These are phyloP conservation scores for Nibea albiflora DNA, from an alignment of 2,113 vertebrate species.

Conservation along the genomic window DNA sequence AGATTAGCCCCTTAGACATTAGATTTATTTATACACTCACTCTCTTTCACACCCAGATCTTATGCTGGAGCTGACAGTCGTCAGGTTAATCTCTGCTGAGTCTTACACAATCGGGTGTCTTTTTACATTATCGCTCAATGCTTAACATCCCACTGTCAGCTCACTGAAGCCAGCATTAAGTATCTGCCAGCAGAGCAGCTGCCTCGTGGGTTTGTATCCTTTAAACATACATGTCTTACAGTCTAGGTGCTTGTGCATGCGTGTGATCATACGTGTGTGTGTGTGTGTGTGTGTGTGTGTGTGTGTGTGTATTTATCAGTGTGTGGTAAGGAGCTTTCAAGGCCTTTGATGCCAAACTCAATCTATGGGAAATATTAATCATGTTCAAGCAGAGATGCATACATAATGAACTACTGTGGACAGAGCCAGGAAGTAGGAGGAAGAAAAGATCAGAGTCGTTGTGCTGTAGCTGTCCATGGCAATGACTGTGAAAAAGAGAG, in stretches of 20 bases:
- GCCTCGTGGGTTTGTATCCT: constrained; percentile 20
- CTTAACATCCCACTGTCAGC: constrained; percentile 72
- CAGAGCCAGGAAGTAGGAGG: constrained; percentile 22
- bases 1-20: constrained; percentile 73
- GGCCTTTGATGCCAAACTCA: constrained; percentile 65
- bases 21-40: constrained; percentile 74
- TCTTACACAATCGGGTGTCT: constrained; percentile 78
- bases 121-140: constrained; percentile 70
- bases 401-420: constrained; percentile 63
- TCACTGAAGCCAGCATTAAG: constrained; percentile 51
- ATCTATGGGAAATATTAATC: constrained; percentile 75
- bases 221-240: constrained; percentile 37
- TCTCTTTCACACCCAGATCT: constrained; percentile 69
- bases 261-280: background rate
- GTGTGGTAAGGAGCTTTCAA: constrained; percentile 47
- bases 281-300: background rate
- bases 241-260: background rate
- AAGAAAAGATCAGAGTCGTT: constrained; percentile 39
- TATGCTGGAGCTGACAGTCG: constrained; percentile 71
- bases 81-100: constrained; percentile 83
- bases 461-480: constrained; percentile 43
- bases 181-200: constrained; percentile 26
- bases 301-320: constrained; percentile 9
- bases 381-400: constrained; percentile 61
- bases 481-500: constrained; percentile 28